Percentiles rank a stretch among this genome's conserved stretches.
Conservation (phyloP, 2,113 vertebrate species). For the Oxyura jamaicensis region DNA sequence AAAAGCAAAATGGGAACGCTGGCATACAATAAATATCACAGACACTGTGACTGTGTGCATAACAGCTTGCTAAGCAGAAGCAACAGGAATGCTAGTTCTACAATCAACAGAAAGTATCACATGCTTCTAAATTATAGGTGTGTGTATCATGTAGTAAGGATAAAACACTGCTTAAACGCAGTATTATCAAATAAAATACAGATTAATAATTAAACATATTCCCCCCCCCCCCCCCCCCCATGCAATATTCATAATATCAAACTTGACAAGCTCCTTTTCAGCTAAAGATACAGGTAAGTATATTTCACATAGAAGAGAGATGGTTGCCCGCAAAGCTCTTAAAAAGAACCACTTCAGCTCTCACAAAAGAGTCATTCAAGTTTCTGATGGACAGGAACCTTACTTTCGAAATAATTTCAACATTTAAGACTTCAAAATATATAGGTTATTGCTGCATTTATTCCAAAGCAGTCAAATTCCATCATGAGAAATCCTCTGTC, state of each 20-base stretch:
- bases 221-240: background rate
- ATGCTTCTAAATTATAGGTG: background rate
- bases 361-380: background rate
- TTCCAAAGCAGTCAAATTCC: background rate
- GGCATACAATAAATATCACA: background rate
- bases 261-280: constrained; percentile 45
- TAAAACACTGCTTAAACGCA: constrained; percentile 25
- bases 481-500: background rate
- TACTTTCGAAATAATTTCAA: constrained; percentile 13
- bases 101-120: background rate
- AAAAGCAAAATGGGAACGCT: background rate
- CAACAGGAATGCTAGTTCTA: background rate
- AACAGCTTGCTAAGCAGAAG: constrained; percentile 28
- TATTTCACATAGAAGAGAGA: background rate
- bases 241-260: constrained; percentile 27
- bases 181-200: constrained; percentile 17
- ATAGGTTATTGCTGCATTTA: background rate
- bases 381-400: background rate
- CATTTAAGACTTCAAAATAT: constrained; percentile 4
- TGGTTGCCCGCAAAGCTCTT: background rate
- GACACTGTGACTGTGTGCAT: background rate
- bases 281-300: constrained; percentile 23
- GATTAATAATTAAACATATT: constrained; percentile 63
- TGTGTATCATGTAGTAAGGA: background rate
- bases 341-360: constrained; percentile 10